These are phyloP conservation scores for Neoscelio sp. DNA, from an alignment of 2,888 invertebrate species.

Conservation along the genomic window DNA sequence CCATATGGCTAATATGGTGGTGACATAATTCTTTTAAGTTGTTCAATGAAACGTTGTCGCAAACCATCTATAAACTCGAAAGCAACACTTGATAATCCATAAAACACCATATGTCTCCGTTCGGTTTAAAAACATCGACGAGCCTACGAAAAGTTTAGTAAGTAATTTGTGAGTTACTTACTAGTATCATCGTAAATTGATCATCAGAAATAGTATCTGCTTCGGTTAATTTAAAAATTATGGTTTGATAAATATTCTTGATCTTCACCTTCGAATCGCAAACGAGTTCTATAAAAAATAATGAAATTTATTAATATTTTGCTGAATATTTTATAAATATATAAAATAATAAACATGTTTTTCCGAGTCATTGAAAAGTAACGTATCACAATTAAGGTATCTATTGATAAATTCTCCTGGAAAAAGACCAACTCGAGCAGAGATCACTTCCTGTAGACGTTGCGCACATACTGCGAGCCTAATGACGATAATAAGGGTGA, in stretches of 20 bases:
- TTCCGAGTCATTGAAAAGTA: conserved; percentile 20
- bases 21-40: conserved; percentile 68
- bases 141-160: too few relatives aligned
- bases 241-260: too few relatives aligned
- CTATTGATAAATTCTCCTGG: conserved; percentile 3
- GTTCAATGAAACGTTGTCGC: conserved; percentile 35
- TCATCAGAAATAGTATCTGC: too few relatives aligned
- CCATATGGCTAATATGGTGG: conserved; percentile 77
- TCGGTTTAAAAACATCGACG: too few relatives aligned
- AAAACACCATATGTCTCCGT: conserved; percentile 30
- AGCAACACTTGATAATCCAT: conserved; percentile 39
- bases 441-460: conserved; percentile 33
- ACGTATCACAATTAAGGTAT: conserved; percentile 47
- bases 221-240: too few relatives aligned
- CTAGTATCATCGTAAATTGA: too few relatives aligned
- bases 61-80: conserved; percentile 33
- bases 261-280: too few relatives aligned
- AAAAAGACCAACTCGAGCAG: conserved; percentile 19
- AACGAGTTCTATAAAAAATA: too few relatives aligned
- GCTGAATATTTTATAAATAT: too few relatives aligned
- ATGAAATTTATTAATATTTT: too few relatives aligned
- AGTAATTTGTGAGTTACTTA: too few relatives aligned
- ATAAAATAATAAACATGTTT: too few relatives aligned
- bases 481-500: conserved; percentile 66
- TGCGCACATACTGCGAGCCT: conserved; percentile 34